phyloP scores from a whole-genome alignment of 1,140 invertebrate genomes.

The Hycleus phaleratus region DNA sequence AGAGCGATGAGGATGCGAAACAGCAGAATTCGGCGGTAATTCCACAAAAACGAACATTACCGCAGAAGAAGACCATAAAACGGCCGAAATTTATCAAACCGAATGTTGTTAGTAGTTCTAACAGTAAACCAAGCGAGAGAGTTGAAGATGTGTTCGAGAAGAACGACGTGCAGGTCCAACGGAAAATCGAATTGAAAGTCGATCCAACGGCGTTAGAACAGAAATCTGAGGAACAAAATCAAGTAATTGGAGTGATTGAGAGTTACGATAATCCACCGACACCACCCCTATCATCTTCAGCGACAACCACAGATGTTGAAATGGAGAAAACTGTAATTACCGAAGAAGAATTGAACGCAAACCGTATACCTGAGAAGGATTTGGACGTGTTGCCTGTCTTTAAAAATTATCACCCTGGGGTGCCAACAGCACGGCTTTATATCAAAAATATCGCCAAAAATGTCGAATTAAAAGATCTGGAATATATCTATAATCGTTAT shows the following conservation, averaged over 20 bases:
- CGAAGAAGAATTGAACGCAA: conserved; percentile 56
- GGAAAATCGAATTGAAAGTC: conserved; percentile 59
- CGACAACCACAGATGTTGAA: conserved; percentile 34
- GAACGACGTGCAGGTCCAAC: conserved; percentile 45
- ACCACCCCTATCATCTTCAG: conserved; percentile 1
- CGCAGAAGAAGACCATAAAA: conserved; percentile 53
- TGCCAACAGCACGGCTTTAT: conserved; percentile 76
- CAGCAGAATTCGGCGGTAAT: conserved; percentile 39
- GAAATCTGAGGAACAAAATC: conserved; percentile 27
- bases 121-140: conserved; percentile 42
- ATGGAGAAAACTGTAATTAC: conserved; percentile 51
- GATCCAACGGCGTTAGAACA: conserved; percentile 31
- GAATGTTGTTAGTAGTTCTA: conserved; percentile 14
- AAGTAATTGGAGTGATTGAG: conserved; percentile 16
- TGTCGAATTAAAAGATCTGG: conserved; percentile 65
- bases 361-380: conserved; percentile 65
- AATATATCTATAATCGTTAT: conserved; percentile 62
- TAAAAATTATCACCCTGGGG: conserved; percentile 78
- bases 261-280: background rate
- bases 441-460: conserved; percentile 88
- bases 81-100: conserved; percentile 56
- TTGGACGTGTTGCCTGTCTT: conserved; percentile 73
- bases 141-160: conserved; percentile 61
- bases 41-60: conserved; percentile 49
- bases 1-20: conserved; percentile 56